Percentiles rank a stretch among this genome's conserved stretches.
Evolutionary conservation across 2,113 vertebrate genomes (phyloP).

Genomic region (human (Homo sapiens)): GRCh38 chr14:57219501-57220000

Average conservation of each 20-base stretch:
- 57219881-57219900: not conserved
- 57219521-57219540: not conserved
- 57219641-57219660: not conserved
- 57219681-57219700: not conserved
- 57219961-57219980: not conserved
- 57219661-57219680: not conserved
- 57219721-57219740: not conserved
- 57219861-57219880: slow-evolving; percentile 15
- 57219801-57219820: not conserved
- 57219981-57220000: not conserved
- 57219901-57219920: not conserved
- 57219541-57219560: slow-evolving; percentile 25
- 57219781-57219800: not conserved
- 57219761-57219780: not conserved
- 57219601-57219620: not conserved
- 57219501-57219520: slow-evolving; percentile 19
- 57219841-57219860: not conserved
- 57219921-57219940: too few species aligned
- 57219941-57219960: not conserved
- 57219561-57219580: slow-evolving; percentile 23
- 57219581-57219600: not conserved
- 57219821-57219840: not conserved
- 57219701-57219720: slow-evolving; percentile 18
- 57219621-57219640: slow-evolving; percentile 27
- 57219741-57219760: not conserved